phyloP scores from a whole-genome alignment of 2,113 vertebrate genomes.

The Ictidomys tridecemlineatus region DNA sequence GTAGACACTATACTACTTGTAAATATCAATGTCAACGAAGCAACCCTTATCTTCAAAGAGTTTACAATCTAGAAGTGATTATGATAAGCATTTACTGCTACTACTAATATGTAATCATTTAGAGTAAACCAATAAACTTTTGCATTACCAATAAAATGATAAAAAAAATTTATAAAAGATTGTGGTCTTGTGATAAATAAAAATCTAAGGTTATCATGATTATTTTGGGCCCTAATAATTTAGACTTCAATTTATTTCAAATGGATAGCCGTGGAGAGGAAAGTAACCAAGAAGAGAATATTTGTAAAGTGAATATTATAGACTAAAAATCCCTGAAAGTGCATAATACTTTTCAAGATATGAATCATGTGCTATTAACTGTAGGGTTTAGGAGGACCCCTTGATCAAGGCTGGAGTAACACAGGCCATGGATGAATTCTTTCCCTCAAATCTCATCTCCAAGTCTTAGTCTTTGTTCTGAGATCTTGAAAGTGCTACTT shows the following conservation, averaged over 20 bases:
- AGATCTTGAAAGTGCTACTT: constrained; percentile 19
- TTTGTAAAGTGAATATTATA: background rate
- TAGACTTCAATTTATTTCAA: constrained; percentile 10
- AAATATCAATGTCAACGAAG: constrained; percentile 24
- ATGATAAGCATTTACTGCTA: background rate
- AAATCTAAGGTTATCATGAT: background rate
- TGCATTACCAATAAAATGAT: constrained; percentile 22
- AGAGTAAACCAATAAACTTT: constrained; percentile 29
- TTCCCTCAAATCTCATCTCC: background rate
- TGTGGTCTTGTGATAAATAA: background rate
- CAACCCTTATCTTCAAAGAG: background rate
- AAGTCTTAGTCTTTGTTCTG: background rate
- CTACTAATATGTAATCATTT: constrained; percentile 14
- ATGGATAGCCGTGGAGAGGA: background rate
- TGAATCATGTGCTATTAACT: background rate
- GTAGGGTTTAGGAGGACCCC: background rate
- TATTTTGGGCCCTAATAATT: constrained; percentile 38
- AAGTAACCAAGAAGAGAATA: background rate
- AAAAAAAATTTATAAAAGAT: constrained; percentile 30
- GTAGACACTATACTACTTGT: background rate
- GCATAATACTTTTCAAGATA: background rate
- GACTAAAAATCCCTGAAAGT: background rate
- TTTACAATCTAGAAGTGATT: background rate
- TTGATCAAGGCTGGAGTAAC: background rate
- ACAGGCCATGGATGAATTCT: background rate